Percentiles rank a stretch among this genome's conserved stretches.
Conservation (phyloP, 2,888 invertebrate genomes). For the Parochlus steinenii region DNA sequence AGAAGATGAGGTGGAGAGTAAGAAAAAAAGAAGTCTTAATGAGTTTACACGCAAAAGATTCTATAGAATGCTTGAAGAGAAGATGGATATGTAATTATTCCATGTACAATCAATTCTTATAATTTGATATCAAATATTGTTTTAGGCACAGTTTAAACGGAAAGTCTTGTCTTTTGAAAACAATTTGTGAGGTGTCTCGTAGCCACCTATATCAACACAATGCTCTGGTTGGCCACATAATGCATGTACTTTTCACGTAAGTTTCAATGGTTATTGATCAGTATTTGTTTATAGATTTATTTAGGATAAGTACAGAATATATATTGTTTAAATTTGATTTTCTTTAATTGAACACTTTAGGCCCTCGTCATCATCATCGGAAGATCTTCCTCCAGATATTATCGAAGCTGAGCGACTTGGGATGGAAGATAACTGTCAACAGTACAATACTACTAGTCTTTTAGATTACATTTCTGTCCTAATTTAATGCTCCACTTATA, state of each 20-base stretch:
- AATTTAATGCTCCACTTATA: no score
- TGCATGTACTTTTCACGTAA: conserved; percentile 53
- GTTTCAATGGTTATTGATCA: conserved; percentile 19
- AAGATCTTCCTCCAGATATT: neutral
- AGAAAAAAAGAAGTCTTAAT: neutral
- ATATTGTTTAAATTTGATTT: neutral
- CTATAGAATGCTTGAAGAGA: conserved; percentile 13
- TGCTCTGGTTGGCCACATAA: conserved; percentile 48
- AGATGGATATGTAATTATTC: conserved; percentile 13
- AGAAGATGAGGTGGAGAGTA: conserved; percentile 7
- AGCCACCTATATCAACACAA: conserved; percentile 36
- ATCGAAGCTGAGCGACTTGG: conserved; percentile 1
- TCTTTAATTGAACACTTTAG: conserved; percentile 26
- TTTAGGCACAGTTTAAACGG: conserved; percentile 41
- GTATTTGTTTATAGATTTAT: conserved; percentile 6
- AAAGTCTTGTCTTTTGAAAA: conserved; percentile 41
- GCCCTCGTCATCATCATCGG: conserved; percentile 35
- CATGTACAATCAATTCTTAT: neutral
- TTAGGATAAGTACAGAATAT: neutral
- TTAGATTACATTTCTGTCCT: no score
- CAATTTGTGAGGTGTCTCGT: conserved; percentile 47
- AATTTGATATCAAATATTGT: conserved; percentile 14
- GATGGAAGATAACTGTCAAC: no score
- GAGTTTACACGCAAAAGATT: conserved; percentile 3
- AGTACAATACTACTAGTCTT: no score